A percentile compares a stretch with the other conserved stretches of the same genome.
Evolutionary conservation across 2,113 vertebrate species (phyloP).

Genomic region (Piprites chloris): DNA sequence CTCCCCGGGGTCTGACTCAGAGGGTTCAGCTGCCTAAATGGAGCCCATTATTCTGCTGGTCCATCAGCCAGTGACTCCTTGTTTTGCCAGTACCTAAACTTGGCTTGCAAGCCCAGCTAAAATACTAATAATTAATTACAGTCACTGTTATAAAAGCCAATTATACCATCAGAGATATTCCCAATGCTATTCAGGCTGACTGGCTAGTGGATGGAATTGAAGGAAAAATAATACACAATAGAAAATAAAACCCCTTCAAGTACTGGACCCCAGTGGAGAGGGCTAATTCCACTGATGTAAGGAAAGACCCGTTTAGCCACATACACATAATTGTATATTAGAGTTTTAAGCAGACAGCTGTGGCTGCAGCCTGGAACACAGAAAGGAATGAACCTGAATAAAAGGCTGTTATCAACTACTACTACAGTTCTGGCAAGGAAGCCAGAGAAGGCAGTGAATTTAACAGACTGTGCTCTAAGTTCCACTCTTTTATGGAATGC

Average conservation of each 20-base stretch:
- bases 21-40: not conserved
- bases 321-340: not conserved
- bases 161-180: not conserved
- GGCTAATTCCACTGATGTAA: not conserved
- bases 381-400: not conserved
- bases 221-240: not conserved
- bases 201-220: not conserved
- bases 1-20: not conserved
- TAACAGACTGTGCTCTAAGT: not conserved
- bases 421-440: not conserved
- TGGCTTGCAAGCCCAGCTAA: not conserved
- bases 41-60: not conserved
- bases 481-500: not conserved
- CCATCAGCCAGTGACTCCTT: not conserved
- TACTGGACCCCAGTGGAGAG: not conserved
- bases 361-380: not conserved
- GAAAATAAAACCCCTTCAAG: not conserved
- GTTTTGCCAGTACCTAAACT: not conserved
- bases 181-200: not conserved
- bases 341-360: not conserved
- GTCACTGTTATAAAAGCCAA: not conserved
- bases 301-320: constrained; percentile 11
- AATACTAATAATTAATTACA: not conserved
- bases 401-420: not conserved
- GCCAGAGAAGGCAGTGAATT: not conserved